Conservation (phyloP, 2,888 invertebrate species). For the Cosmorhoe ocellata region DNA sequence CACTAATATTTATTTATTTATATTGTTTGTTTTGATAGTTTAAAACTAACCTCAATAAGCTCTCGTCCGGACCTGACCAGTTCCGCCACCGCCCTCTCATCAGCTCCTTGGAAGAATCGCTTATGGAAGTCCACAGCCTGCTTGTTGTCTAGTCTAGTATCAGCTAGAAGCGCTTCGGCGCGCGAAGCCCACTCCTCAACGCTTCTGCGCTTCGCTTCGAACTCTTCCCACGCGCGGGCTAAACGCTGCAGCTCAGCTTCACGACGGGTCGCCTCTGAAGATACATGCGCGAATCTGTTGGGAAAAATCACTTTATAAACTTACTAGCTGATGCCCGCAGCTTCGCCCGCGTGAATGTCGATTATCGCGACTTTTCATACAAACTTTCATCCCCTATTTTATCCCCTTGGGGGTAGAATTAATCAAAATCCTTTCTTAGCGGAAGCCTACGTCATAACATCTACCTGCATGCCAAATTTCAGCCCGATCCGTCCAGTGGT, state of each 20-base stretch:
- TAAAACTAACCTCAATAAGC: constrained; percentile 80
- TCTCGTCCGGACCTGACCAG: constrained; percentile 90
- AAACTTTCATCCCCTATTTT: too few species aligned
- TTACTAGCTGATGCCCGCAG: too few species aligned
- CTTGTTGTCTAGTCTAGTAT: constrained; percentile 90
- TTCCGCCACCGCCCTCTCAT: constrained; percentile 91
- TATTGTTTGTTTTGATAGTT: too few species aligned
- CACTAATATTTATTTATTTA: too few species aligned
- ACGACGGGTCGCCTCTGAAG: constrained; percentile 88
- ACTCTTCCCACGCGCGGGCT: constrained; percentile 92
- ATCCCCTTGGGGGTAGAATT: too few species aligned
- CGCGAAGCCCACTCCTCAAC: constrained; percentile 94
- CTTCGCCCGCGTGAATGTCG: too few species aligned
- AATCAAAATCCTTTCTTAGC: too few species aligned
- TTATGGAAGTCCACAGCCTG: constrained; percentile 92
- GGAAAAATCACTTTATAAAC: too few species aligned
- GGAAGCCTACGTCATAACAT: too few species aligned
- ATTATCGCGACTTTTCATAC: too few species aligned
- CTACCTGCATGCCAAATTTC: too few species aligned
- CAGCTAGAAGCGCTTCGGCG: constrained; percentile 91
- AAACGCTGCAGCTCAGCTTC: constrained; percentile 91
- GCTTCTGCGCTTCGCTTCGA: constrained; percentile 88
- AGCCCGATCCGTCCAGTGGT: too few species aligned
- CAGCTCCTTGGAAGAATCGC: constrained; percentile 93
- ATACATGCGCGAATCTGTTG: constrained; percentile 86